Percentiles rank a stretch among this genome's conserved stretches.
These are phyloP conservation scores for Parotia lawesii DNA, from an alignment of 2,113 vertebrate species.

Conservation along the genomic window DNA sequence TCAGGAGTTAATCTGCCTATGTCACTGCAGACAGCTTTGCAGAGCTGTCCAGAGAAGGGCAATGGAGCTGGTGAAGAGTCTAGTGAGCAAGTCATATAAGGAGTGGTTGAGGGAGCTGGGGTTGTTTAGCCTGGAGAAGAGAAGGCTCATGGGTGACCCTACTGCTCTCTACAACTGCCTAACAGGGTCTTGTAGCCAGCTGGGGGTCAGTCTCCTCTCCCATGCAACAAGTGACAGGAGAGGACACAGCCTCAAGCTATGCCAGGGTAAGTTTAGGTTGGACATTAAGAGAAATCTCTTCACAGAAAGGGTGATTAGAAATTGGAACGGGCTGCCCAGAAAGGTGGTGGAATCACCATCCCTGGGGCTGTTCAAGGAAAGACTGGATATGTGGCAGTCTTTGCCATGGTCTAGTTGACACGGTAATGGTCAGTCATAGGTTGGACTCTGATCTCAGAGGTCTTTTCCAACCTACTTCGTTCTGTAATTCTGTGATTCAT, in stretches of 20 bases:
- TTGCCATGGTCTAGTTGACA: neutral
- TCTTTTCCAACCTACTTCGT: neutral
- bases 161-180: neutral
- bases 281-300: neutral
- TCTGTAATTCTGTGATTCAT: neutral
- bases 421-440: neutral
- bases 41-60: neutral
- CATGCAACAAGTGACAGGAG: neutral
- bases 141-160: neutral
- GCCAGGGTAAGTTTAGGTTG: neutral
- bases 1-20: neutral
- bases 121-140: neutral
- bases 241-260: neutral
- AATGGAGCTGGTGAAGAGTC: neutral
- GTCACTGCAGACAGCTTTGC: neutral
- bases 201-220: neutral
- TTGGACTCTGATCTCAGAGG: neutral
- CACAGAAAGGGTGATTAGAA: neutral
- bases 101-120: neutral
- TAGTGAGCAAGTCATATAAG: neutral
- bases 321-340: neutral
- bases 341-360: neutral
- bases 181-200: neutral
- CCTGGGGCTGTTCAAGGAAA: neutral
- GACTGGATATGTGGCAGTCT: neutral